Percentiles rank a stretch among this genome's conserved stretches.
These are phyloP conservation scores for Botia almorhae DNA, from an alignment of 2,797 vertebrate genomes.

Conservation along the genomic window DNA sequence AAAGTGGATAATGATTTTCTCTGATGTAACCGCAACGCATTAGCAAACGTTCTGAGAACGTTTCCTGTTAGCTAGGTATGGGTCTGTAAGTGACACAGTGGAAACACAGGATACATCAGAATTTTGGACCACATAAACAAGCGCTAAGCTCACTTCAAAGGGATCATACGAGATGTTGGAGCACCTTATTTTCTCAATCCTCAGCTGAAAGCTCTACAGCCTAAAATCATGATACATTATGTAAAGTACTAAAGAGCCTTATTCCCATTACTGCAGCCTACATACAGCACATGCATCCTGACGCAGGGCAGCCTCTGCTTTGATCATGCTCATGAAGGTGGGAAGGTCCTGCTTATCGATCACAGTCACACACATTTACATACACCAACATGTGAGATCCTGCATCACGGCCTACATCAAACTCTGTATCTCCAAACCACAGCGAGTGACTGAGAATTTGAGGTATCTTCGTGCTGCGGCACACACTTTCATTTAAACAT, in stretches of 20 bases:
- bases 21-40: too few species aligned
- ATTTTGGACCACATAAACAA: conserved; percentile 18
- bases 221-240: conserved; percentile 21
- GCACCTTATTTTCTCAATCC: background rate
- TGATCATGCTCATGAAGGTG: background rate
- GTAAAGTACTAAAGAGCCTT: conserved; percentile 3
- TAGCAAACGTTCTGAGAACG: too few species aligned
- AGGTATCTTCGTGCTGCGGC: background rate
- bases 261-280: conserved; percentile 19
- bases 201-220: background rate
- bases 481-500: background rate
- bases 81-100: background rate
- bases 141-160: conserved; percentile 6
- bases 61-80: too few species aligned
- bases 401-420: background rate
- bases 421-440: background rate
- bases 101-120: background rate
- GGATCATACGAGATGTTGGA: background rate
- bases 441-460: background rate
- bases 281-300: background rate
- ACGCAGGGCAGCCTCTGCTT: background rate
- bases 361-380: background rate
- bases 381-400: background rate
- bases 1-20: too few species aligned
- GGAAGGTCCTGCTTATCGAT: background rate